A percentile compares a stretch with the other conserved stretches of the same genome.
Conservation (phyloP, 2,888 invertebrate species). For the Oscheius onirici region DNA sequence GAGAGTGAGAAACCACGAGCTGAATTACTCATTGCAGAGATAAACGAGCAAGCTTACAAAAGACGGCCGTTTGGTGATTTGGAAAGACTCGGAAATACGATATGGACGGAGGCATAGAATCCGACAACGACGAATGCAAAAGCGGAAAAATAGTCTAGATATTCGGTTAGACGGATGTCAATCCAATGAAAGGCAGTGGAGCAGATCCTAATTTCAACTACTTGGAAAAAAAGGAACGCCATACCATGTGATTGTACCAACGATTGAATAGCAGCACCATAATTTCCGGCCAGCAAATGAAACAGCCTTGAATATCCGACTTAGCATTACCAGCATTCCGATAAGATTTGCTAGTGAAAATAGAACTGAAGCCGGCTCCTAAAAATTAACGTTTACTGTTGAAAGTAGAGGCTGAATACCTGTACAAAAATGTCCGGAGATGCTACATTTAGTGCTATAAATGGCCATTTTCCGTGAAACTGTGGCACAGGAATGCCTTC, state of each 20-base stretch:
- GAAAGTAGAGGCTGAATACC: too few species aligned
- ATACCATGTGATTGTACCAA: conserved; percentile 57
- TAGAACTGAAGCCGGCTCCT: conserved; percentile 64
- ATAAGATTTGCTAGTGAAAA: conserved; percentile 61
- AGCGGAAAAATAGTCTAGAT: conserved; percentile 64
- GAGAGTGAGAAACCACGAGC: conserved; percentile 19
- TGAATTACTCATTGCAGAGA: neutral
- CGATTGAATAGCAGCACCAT: conserved; percentile 54
- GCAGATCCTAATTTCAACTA: conserved; percentile 43
- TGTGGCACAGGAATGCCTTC: conserved; percentile 49
- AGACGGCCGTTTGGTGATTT: conserved; percentile 16
- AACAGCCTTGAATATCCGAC: conserved; percentile 26
- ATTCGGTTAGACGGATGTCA: conserved; percentile 64
- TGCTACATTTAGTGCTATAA: conserved; percentile 49
- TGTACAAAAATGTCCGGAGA: conserved; percentile 30
- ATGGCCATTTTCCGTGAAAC: conserved; percentile 69
- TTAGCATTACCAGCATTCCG: conserved; percentile 45
- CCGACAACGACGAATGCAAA: conserved; percentile 41
- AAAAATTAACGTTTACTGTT: neutral
- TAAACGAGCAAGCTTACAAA: conserved; percentile 31
- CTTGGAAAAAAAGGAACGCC: too few species aligned
- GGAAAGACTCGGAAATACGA: conserved; percentile 34
- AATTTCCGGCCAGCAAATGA: conserved; percentile 33
- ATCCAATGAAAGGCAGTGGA: conserved; percentile 61
- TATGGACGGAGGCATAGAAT: conserved; percentile 48